Conservation (phyloP, 1,140 invertebrate species). For the Heliconius congener region DNA sequence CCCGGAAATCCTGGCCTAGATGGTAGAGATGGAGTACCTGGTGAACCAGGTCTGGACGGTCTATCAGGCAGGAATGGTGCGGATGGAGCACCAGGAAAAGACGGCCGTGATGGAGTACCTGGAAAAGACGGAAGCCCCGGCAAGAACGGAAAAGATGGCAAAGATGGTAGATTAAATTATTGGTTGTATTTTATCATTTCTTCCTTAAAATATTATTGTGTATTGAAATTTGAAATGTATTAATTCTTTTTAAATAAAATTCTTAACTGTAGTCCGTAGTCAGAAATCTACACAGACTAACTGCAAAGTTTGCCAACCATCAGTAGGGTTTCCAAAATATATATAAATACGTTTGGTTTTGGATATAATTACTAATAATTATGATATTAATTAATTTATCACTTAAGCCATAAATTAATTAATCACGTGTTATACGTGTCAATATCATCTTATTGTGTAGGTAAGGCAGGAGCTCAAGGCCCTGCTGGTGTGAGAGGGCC, state of each 20-base stretch:
- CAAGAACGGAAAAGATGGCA: conserved; percentile 75
- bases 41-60: conserved; percentile 93
- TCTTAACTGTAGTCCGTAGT: no score
- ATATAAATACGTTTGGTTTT: no score
- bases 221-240: background rate
- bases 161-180: conserved; percentile 83
- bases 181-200: background rate
- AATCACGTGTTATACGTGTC: no score
- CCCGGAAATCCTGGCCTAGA: conserved; percentile 89
- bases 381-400: no score
- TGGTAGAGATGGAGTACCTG: conserved; percentile 92
- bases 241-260: no score
- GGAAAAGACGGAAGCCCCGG: conserved; percentile 86
- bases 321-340: no score
- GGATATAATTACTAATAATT: no score
- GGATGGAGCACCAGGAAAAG: conserved; percentile 86
- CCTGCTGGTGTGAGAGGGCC: conserved; percentile 83
- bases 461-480: conserved; percentile 79
- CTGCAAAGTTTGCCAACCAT: no score
- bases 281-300: no score
- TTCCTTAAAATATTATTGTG: background rate
- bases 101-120: conserved; percentile 87
- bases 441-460: conserved; percentile 37
- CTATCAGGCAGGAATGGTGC: conserved; percentile 89
- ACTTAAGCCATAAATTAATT: no score